Base-by-base conservation (phyloP, 1,140 invertebrate genomes). In the Pogonomyrmex barbatus region DNA sequence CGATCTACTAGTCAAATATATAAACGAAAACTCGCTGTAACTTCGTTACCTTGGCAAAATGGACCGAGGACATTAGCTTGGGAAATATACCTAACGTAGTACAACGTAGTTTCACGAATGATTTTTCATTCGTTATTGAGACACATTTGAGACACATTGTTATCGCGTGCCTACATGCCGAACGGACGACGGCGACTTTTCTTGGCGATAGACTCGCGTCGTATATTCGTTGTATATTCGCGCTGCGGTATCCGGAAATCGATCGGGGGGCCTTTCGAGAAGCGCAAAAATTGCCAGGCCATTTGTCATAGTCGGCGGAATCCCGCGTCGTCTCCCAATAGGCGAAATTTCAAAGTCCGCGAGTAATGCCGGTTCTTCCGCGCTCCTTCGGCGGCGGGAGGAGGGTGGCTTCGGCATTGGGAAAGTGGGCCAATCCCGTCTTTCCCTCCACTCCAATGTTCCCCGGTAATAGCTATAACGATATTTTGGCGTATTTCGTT, bases 291-390 rank as follows among this genome's bases (percentile, higher is more conserved):
- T 81, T 81, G 77, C 47, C 62, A n/a, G 17, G 77, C 77, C 42
- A 81, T 81, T 81, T 81, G 77, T 81, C 77, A 81, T 81, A 70
- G 63, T 70, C 63, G 77, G 14, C n/a, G 47, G 42, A 81, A 79
- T 79, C 36, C 45, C 33, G 33, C 77, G 36, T 81, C 77, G 63
- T 81, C 47, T 81, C 77, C 63, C 77, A 81, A 81, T 81, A 56
- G 77, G 47, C 77, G 47, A 81, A 81, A 81, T 70, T 81, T 81
- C 63, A 45, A 81, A 81, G 77, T 81, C 50, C 36, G 47, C 63
- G 77, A 81, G 77, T 81, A 81, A 81, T 81, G 77, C 42, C 50
- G 63, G 63, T 81, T 81, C 56, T 70, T 70, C n/a, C 47, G 47
- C 24, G 77, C 47, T 54, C 24, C 63, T 81, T 39, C 50, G 24